A percentile compares a stretch with the other conserved stretches of the same genome.
These are phyloP conservation scores for Nannobrachium achirus DNA, from an alignment of 2,113 vertebrate genomes.

Conservation along the genomic window DNA sequence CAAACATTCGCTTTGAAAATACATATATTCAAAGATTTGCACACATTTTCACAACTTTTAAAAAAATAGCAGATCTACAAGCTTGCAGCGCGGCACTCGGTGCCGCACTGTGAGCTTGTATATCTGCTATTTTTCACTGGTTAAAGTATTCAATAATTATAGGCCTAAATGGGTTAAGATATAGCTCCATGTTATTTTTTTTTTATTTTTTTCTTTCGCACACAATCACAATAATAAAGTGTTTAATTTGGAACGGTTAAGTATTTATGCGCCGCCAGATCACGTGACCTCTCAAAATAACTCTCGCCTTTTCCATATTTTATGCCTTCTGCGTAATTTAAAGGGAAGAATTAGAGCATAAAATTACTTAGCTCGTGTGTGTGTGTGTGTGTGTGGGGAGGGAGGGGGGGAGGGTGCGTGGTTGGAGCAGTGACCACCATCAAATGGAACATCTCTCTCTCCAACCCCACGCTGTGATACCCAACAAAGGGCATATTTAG, in stretches of 20 bases:
- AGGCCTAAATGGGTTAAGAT: too few relatives aligned
- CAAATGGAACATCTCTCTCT: constrained; percentile 38
- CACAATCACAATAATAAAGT: constrained; percentile 63
- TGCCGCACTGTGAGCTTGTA: too few relatives aligned
- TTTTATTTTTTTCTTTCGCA: constrained; percentile 34
- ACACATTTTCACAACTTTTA: too few relatives aligned
- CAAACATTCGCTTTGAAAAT: too few relatives aligned
- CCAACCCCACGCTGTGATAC: constrained; percentile 27
- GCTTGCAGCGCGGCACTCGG: too few relatives aligned
- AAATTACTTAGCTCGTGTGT: constrained; percentile 57
- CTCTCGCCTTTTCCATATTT: constrained; percentile 74
- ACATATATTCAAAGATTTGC: too few relatives aligned
- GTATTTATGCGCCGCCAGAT: constrained; percentile 64
- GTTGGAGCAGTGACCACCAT: constrained; percentile 41
- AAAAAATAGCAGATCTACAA: too few relatives aligned
- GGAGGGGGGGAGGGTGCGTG: constrained; percentile 44
- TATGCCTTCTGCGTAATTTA: constrained; percentile 77
- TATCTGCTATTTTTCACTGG: too few relatives aligned
- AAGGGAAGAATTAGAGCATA: constrained; percentile 78
- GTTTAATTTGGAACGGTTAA: constrained; percentile 65
- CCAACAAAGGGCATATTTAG: constrained; percentile 44
- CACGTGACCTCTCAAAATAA: constrained; percentile 73
- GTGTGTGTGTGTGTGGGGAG: constrained; percentile 38
- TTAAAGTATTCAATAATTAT: too few relatives aligned
- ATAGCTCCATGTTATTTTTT: too few relatives aligned